phyloP scores from a whole-genome alignment of 2,113 vertebrate genomes.

The Pavo muticus region DNA sequence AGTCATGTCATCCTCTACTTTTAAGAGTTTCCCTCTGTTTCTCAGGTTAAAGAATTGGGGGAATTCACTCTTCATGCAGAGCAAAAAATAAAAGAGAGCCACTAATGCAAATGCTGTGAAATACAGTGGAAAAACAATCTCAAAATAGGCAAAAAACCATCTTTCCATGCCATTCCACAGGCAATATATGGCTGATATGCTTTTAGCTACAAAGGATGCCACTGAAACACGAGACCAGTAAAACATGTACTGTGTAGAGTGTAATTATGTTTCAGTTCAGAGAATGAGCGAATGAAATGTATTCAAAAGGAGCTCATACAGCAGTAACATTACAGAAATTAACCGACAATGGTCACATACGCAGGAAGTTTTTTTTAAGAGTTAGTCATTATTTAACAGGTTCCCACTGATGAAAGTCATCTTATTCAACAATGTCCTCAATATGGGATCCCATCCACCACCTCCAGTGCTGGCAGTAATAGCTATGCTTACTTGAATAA shows the following conservation, averaged over 20 bases:
- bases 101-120: background rate
- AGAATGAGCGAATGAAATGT: rapidly evolving
- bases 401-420: background rate
- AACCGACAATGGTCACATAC: background rate
- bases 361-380: background rate
- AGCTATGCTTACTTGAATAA: background rate
- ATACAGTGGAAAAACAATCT: background rate
- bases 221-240: background rate
- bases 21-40: background rate
- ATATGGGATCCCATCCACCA: background rate
- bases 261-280: background rate
- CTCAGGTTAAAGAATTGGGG: background rate
- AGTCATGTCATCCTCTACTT: background rate
- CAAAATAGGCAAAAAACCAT: background rate
- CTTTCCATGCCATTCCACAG: background rate
- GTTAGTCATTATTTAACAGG: background rate
- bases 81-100: background rate
- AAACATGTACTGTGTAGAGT: background rate
- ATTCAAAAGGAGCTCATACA: background rate
- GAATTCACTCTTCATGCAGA: background rate
- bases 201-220: background rate
- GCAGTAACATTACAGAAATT: background rate
- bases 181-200: background rate
- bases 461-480: background rate
- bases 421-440: background rate